A percentile compares a stretch with the other conserved stretches of the same genome.
Evolutionary conservation across 1,140 invertebrate genomes (phyloP).

Genomic region (Lordiphosa stackelbergi): DNA sequence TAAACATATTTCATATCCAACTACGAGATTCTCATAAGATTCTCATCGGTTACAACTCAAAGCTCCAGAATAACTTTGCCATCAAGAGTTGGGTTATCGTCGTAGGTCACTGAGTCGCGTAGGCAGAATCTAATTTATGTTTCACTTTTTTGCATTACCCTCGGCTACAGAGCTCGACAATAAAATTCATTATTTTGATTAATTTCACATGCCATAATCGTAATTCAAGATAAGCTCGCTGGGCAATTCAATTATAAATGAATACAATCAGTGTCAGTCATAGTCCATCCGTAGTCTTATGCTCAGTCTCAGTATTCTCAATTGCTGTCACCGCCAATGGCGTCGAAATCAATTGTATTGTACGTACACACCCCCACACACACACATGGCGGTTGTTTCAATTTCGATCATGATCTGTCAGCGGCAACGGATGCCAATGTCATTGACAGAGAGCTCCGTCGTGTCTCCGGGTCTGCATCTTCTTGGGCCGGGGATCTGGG

Average conservation of each 20-base stretch:
- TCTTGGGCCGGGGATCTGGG: conserved; percentile 1
- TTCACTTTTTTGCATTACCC: conserved; percentile 9
- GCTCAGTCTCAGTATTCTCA: not conserved
- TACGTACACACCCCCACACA: too few species aligned
- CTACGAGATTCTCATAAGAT: too few species aligned
- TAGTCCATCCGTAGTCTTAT: conserved; percentile 12
- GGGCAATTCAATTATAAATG: conserved; percentile 26
- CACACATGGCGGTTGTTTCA: conserved; percentile 21
- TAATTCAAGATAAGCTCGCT: conserved; percentile 43
- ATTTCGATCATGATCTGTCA: conserved; percentile 24
- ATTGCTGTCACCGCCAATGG: conserved; percentile 12
- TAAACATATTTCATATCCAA: too few species aligned
- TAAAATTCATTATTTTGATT: conserved; percentile 69
- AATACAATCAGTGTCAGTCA: conserved; percentile 26
- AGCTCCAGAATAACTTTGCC: too few species aligned
- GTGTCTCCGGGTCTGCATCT: conserved; percentile 15
- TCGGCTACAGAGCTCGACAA: conserved; percentile 37
- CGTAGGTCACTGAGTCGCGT: too few species aligned
- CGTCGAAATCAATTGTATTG: conserved; percentile 7
- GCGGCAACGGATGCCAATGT: conserved; percentile 29
- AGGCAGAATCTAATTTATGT: not conserved
- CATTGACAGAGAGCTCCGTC: conserved; percentile 23
- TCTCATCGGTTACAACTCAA: too few species aligned
- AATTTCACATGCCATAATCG: conserved; percentile 63
- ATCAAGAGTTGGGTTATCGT: too few species aligned